Base-by-base conservation (phyloP, 2,888 invertebrate genomes). In the Microchrysa polita region DNA sequence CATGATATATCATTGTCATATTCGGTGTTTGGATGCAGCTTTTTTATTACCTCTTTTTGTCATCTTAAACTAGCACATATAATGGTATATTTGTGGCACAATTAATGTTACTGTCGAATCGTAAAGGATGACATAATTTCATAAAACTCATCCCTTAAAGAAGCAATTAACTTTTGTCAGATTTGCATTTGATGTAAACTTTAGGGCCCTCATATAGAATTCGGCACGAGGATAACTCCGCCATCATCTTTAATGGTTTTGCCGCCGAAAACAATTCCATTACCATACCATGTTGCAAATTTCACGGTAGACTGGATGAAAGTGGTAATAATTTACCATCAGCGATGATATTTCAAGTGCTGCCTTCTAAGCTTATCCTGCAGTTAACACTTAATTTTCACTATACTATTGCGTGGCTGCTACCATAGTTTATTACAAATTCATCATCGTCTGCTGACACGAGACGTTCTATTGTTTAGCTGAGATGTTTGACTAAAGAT, bases 1-100 rank as follows among this genome's bases (percentile, higher is more conserved):
- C 16, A 63, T 40, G 42, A 40, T 42, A n/a, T n/a, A 16, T 42
- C 42, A 63, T 63, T 63, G 18, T 10, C 61, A 63, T 61, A n/a
- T 40, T 63, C 20, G n/a, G 20, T 10, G 5, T 34, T 34, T 7
- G n/a, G 5, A 53, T n/a, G 53, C n/a, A n/a, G 16, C 16, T n/a
- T 53, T 16, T 7, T 16, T 7, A 5, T 53, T 53, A n/a, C 12
- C 5, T 16, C 5, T 7, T n/a, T 14, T 12, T n/a, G 16, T 16
- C 16, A 7, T 16, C 5, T 7, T 16, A n/a, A 53, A 0, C n/a
- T 14, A n/a, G 53, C n/a, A n/a, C n/a, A n/a, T n/a, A n/a, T n/a
- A 53, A 53, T n/a, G 53, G 12, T 7, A 12, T 12, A 55, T 48
- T 48, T 48, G 48, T 34, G 27, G 2, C 27, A 34, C 27, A 34